Base-by-base conservation (phyloP, 2,113 vertebrate species). In the Poeciliopsis turrubarensis region DNA sequence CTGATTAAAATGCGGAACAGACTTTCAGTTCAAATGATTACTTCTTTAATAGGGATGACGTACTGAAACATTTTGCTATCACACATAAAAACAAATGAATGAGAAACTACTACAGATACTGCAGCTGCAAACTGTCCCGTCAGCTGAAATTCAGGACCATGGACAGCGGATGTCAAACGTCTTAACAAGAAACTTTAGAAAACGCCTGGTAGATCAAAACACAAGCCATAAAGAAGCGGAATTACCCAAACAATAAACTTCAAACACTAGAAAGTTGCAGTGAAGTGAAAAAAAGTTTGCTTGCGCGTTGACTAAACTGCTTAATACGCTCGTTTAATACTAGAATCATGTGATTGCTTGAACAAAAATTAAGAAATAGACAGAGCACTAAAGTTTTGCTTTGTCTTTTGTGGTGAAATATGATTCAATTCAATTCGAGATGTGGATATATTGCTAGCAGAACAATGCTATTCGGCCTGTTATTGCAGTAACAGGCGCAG, bases 61-160 rank as follows among this genome's bases (percentile, higher is more conserved):
- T 37, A 37, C 9, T 37, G 34, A 37, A 37, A 37, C 34, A 37
- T 37, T 37, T 1, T 37, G 10, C 9, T 11, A 10, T 37, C 32
- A 34, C 10, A 34, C 32, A 34, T 34, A 34, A 34, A 34, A 34
- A 32, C 31, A 7, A 34, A 34, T 34, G 32, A 34, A 34, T 34
- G 32, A 11, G 2, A 37, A 37, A 37, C 34, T 29, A 29, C 34
- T 37, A 12, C 34, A 37, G 34, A 12, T 37, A 11, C 34, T 37
- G 10, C 8, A 60, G 41, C 44, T 17, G 9, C 0, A 26, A 60
- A 25, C 69, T 30, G 44, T 17, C 5, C 60, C 39, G 14, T 27
- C 61, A 27, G 64, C 29, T 10, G 8, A 27, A 17, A 3, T 83
- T 94, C 91, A 93, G 93, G 72, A 94, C 92, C 92, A 92, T 82